Percentiles rank a stretch among this genome's conserved stretches.
Conservation (phyloP, 2,113 vertebrate genomes). For the Saccopteryx bilineata region DNA sequence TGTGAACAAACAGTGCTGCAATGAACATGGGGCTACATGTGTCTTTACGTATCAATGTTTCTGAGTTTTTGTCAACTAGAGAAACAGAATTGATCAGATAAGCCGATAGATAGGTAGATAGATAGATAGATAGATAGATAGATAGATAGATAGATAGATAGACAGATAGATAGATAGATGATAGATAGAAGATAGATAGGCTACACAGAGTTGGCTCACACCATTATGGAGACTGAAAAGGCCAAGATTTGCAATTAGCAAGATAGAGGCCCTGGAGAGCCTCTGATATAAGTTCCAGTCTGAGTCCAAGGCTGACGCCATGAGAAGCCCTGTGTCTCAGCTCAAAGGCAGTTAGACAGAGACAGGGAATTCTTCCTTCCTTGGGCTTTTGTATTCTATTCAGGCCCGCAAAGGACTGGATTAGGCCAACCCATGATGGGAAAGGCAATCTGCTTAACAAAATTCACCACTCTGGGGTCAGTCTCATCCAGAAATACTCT, state of each 20-base stretch:
- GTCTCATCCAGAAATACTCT: background rate
- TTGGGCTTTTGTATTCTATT: background rate
- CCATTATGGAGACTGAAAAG: background rate
- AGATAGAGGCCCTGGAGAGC: background rate
- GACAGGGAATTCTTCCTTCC: background rate
- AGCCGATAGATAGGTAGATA: background rate
- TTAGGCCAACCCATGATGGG: background rate
- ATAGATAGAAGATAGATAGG: background rate
- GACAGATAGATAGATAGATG: background rate
- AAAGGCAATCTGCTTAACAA: background rate
- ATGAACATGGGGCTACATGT: no score
- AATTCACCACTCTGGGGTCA: background rate
- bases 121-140: background rate
- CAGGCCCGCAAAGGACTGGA: background rate
- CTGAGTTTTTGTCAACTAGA: background rate
- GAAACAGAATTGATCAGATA: background rate
- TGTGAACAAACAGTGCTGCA: no score
- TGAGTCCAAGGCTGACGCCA: background rate
- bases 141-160: background rate
- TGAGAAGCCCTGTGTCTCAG: background rate
- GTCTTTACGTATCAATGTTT: no score
- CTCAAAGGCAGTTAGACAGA: background rate
- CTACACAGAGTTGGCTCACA: background rate
- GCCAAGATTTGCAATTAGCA: background rate
- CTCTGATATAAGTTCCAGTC: background rate